Base-by-base conservation (phyloP, 2,113 vertebrate genomes). In the Connochaetes taurinus region DNA sequence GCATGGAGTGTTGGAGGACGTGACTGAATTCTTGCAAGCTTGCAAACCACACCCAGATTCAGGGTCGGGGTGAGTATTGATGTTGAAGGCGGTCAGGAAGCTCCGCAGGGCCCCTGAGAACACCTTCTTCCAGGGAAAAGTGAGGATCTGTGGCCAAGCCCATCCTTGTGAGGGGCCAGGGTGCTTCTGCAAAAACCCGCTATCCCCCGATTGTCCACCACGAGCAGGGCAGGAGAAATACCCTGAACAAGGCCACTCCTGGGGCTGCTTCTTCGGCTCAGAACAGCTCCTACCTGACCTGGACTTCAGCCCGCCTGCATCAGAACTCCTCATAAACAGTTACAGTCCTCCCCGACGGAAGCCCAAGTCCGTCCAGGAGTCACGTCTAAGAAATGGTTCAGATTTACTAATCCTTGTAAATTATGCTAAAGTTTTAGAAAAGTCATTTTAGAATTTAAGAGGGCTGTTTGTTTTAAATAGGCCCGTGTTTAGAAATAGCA, bases 121-220 rank as follows among this genome's bases (percentile, higher is more conserved):
- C 50, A 25, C n/a, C 47, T 3, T 19, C 36, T 50, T 74, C 36
- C 15, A 5, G 2, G 31, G 4, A 57, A 40, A 52, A 60, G 27
- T 0, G 11, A 29, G 27, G 3, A 58, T 9, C 5, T 7, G 60
- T 14, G 1, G 12, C 58, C 9, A 27, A 21, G 43, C 78, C 62
- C 1, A 0, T 7, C 6, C 36, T 43, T 0, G 0, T 16, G 25
- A 14, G 6, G 13, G 82, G 2, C 14, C 27, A 14, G 7, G 12
- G 7, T 2, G 12, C 3, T 16, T 57, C 76, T 62, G 8, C 33
- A 29, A 27, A 45, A 4, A 29, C 27, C 19, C 0, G 2, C 5
- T n/a, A 23, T 2, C 19, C 19, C 3, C 11, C 2, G 3, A 27
- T 4, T 15, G 12, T 27, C 50, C 7, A 6, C 33, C 50, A 9